Evolutionary conservation across 1,140 invertebrate species (phyloP), one percentile per base, ranked within the genome.

Genomic region (Drosophila kohkoa): DNA sequence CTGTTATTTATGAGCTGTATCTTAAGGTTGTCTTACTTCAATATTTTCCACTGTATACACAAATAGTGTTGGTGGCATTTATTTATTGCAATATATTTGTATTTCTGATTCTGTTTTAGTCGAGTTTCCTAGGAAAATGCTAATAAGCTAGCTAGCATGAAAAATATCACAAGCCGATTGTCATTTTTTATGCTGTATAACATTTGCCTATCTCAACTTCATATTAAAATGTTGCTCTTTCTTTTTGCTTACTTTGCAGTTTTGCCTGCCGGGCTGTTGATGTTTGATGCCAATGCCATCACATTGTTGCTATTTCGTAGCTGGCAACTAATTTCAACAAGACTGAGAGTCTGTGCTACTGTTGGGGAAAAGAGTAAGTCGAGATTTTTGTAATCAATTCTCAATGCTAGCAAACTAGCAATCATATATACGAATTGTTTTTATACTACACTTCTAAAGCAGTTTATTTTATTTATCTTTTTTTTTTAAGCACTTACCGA

Each of bases 211-310:
- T 68, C 46, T 49, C 54, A 66, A 55, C 35, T 86, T 55, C n/a
- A 77, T 82, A 87, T 79, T 74, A 54, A 82, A 86, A 73, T 77
- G 72, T 79, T 70, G 51, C 15, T 55, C 64, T 79, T 54, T 66
- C 48, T 62, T 62, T 4, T 25, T 87, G 64, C 66, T 81, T 82
- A 76, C 66, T 73, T 76, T 86, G 55, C 75, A 76, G 75, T 51
- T 55, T 86, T 63, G 60, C 75, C 64, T 45, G 62, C 35, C 16
- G 59, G 46, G 55, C 66, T 59, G 57, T 69, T 73, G 62, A 65
- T 48, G 60, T 3, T 57, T 57, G 59, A 79, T 74, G 67, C 74
- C 73, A 60, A 67, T 73, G 54, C 58, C 48, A 60, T 48, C 48
- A 60, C 41, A 78, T 63, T 78, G 69, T 71, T 64, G 75, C 70